Conservation (phyloP, 1,140 invertebrate species). For the Psilanteris sp. region DNA sequence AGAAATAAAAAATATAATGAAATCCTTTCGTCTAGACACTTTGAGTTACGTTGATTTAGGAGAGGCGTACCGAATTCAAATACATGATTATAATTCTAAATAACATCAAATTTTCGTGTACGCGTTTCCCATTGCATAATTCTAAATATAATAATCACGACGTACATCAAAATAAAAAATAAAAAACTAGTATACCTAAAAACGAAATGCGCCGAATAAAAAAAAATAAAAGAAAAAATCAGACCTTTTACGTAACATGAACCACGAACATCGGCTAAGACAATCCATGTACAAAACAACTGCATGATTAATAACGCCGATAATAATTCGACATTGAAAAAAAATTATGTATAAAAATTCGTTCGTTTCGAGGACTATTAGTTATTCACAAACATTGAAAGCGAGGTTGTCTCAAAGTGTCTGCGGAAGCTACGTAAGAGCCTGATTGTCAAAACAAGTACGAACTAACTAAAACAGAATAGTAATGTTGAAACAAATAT, state of each 20-base stretch:
- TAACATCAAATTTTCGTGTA: too few species aligned
- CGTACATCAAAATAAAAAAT: constrained; percentile 2
- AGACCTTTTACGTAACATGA: background rate
- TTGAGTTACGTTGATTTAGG: constrained; percentile 7
- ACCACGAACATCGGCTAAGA: constrained; percentile 22
- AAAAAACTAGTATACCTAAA: constrained; percentile 11
- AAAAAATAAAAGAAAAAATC: too few species aligned
- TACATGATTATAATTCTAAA: background rate
- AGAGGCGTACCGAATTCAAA: constrained; percentile 3
- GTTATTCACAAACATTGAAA: constrained; percentile 56
- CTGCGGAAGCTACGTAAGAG: constrained; percentile 18
- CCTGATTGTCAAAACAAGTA: constrained; percentile 49
- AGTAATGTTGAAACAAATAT: constrained; percentile 43
- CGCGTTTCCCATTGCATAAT: constrained; percentile 9
- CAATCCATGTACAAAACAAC: constrained; percentile 18
- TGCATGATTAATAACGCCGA: constrained; percentile 12
- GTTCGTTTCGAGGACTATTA: background rate
- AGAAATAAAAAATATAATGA: constrained; percentile 10
- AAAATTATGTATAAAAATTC: constrained; percentile 3
- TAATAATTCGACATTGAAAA: constrained; percentile 21
- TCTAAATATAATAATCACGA: background rate
- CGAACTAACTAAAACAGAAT: constrained; percentile 44
- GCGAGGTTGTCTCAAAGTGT: constrained; percentile 37
- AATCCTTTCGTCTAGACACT: constrained; percentile 18
- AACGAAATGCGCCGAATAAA: background rate